Evolutionary conservation across 2,888 invertebrate genomes (phyloP).

Genomic region (Pseudococcus longispinus): DNA sequence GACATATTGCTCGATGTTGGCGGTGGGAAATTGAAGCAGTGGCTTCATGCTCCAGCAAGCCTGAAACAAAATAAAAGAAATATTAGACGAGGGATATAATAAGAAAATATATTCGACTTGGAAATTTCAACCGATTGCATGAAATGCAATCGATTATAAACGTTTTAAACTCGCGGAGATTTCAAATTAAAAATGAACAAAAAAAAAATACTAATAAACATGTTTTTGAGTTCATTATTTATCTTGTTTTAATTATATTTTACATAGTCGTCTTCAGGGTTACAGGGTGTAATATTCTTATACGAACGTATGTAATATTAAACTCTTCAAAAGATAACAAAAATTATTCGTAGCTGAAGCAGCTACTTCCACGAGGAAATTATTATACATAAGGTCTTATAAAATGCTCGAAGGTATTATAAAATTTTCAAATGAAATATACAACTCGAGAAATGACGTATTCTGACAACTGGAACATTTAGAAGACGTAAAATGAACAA

Average conservation of each 20-base stretch:
- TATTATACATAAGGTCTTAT: not conserved
- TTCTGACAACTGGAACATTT: not conserved
- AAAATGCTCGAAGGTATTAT: not conserved
- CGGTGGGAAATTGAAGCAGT: not conserved
- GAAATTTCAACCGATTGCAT: not conserved
- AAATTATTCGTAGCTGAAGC: no score
- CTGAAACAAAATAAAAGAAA: not conserved
- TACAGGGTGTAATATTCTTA: no score
- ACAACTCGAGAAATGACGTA: not conserved
- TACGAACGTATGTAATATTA: no score
- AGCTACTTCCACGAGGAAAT: not conserved
- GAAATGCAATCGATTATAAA: no score
- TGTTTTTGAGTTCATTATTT: no score
- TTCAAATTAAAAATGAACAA: no score
- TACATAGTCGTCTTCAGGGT: no score
- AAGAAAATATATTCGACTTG: not conserved
- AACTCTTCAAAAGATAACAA: no score
- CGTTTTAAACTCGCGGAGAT: no score
- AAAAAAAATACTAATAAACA: no score
- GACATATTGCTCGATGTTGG: slow-evolving; percentile 4
- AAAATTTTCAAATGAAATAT: not conserved
- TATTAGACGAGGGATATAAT: not conserved
- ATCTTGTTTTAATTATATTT: no score
- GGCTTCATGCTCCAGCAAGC: not conserved
- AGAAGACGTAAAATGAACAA: not conserved